phyloP scores from a whole-genome alignment of 2,888 invertebrate species.

The Melangyna quadrimaculata region DNA sequence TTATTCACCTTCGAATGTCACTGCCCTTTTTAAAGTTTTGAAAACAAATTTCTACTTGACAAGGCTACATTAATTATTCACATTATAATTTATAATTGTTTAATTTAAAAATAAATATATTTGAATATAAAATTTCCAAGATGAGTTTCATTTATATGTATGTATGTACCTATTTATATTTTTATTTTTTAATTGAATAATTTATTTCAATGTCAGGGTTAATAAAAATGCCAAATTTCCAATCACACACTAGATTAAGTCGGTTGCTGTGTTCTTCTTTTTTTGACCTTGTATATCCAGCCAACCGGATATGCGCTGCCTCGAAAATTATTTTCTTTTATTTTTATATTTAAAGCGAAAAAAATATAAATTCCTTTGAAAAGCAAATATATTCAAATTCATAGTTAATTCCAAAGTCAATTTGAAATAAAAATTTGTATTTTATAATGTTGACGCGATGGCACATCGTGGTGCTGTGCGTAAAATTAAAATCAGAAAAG shows the following conservation, averaged over 20 bases:
- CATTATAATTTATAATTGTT: background rate
- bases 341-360: background rate
- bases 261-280: constrained; percentile 23
- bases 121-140: background rate
- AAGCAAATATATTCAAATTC: background rate
- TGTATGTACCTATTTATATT: constrained; percentile 1
- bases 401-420: constrained; percentile 14
- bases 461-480: background rate
- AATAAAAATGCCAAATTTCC: background rate
- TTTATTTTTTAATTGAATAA: background rate
- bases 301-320: background rate
- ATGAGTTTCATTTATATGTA: background rate
- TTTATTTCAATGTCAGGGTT: constrained; percentile 52
- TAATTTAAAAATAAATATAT: background rate
- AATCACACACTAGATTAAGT: background rate
- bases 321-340: background rate
- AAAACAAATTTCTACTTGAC: background rate
- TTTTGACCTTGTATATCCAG: background rate
- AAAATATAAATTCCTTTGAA: background rate
- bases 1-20: constrained; percentile 8
- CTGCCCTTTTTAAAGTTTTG: constrained; percentile 32
- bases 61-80: background rate
- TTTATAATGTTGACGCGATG: background rate
- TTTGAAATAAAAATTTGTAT: background rate
- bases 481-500: background rate